Base-by-base conservation (phyloP, 2,888 invertebrate species). In the Adela reaumurella region DNA sequence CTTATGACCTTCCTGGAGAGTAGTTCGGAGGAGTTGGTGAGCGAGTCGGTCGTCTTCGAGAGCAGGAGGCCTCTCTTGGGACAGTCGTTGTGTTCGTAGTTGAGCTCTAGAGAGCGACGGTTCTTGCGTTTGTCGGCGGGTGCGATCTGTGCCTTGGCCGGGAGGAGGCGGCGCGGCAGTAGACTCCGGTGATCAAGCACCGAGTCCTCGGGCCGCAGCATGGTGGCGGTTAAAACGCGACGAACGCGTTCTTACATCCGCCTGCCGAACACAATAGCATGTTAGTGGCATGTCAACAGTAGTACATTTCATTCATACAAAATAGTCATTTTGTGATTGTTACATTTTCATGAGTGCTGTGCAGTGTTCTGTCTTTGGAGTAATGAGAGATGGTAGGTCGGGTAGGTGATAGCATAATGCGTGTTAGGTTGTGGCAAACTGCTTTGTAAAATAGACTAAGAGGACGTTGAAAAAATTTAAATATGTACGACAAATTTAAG, bases 101-200 rank as follows among this genome's bases (percentile, higher is more conserved):
- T 78, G 29, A 81, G 70, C 61, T 81, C 81, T 29, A 81, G 68
- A 50, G 80, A 79, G 55, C 76, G 65, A 46, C 81, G 62, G 59
- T 79, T 78, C 53, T 73, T 74, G 51, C 69, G 66, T 55, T 77
- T 79, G 59, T 78, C 77, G 2, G 65, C 68, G 24, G 79, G 76
- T 19, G 70, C 73, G 52, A 77, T 76, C 51, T 78, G 78, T 20
- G 78, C 76, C 58, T 77, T 77, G 57, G 61, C 71, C 42, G 78
- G 76, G 46, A 78, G 67, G 58, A 78, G 64, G 53, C 78, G 72
- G 52, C 78, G 68, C 49, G 77, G 71, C 53, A 77, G 68, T 51
- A 78, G 68, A 67, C 74, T 77, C 65, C 78, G 76, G 58, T 78
- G 78, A 61, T 78, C 78, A 73, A 78, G 77, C n/a, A 78, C 77